Conservation (phyloP, 2,797 vertebrate species). For the Labroides dimidiatus region DNA sequence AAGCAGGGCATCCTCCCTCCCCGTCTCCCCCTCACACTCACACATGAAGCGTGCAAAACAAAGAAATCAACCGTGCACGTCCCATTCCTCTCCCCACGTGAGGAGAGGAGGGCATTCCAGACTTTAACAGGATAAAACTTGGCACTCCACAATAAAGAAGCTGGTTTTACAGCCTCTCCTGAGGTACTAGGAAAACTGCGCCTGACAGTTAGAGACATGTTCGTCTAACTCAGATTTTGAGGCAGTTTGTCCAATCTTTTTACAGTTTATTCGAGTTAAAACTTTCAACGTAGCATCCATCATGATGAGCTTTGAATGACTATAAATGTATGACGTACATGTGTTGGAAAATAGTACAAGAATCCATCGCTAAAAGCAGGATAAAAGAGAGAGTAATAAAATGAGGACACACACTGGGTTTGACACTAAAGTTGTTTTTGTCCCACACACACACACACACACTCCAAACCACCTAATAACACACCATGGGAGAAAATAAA, state of each 20-base stretch:
- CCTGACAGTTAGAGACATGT: constrained; percentile 4
- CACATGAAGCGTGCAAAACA: constrained; percentile 58
- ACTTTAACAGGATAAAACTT: constrained; percentile 74
- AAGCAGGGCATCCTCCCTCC: constrained; percentile 64
- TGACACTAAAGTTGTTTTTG: background rate
- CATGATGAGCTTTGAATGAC: no score
- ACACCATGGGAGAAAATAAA: constrained; percentile 29
- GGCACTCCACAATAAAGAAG: constrained; percentile 65
- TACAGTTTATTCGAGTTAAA: no score
- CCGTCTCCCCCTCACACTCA: constrained; percentile 22
- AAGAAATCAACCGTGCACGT: constrained; percentile 67
- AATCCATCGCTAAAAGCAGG: background rate
- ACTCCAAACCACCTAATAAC: constrained; percentile 13
- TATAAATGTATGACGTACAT: background rate
- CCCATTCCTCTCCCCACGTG: constrained; percentile 69
- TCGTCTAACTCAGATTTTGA: no score
- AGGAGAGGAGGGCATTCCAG: constrained; percentile 65
- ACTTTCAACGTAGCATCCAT: no score
- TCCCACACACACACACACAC: constrained; percentile 14
- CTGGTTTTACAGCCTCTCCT: constrained; percentile 52
- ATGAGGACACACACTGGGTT: background rate
- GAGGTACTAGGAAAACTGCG: constrained; percentile 43
- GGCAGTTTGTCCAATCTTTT: no score
- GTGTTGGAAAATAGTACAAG: background rate
- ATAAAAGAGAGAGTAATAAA: background rate